Base-by-base conservation (phyloP, 1,140 invertebrate species). In the Ceratina japonica region DNA sequence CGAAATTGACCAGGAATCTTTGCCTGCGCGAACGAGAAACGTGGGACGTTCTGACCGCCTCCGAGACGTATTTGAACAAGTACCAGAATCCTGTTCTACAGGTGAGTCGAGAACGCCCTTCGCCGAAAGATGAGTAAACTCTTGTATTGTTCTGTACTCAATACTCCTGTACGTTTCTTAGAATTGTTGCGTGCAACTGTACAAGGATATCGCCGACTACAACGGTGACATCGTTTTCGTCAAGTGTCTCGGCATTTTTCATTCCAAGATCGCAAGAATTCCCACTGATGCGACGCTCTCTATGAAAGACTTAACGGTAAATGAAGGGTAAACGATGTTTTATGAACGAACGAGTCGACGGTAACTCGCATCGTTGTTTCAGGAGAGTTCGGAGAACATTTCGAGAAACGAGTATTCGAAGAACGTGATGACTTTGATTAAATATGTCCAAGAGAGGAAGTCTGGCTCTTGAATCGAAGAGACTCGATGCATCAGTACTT, bases 61-160 rank as follows among this genome's bases (percentile, higher is more conserved):
- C 92, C 54, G 85, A 92, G 56, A 75, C 85, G 2, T 96, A 96
- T 90, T 89, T 96, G 8, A 94, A 91, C 83, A 87, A 89, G 75
- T 91, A 93, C 66, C 95, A 96, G 88, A 93, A 95, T 56, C 88
- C 89, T 58, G 89, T 92, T 27, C 90, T 96, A 79, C 95, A 95
- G 93, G 95, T 95, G 91, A 82, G 51, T 69, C 31, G 10, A 44
- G 5, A 10, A 31, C 27, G 27, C 27, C 8, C 65, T 37, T 20
- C 56, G 27, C 18, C 31, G 71, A 24, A n/a, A 61, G n/a, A n/a
- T n/a, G n/a, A n/a, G n/a, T n/a, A n/a, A n/a, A n/a, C n/a, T n/a
- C n/a, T n/a, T n/a, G n/a, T n/a, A n/a, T n/a, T n/a, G n/a, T n/a
- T n/a, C n/a, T n/a, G n/a, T n/a, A n/a, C n/a, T n/a, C n/a, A n/a